Percentiles rank a stretch among this genome's conserved stretches.
Conservation (phyloP, 2,888 invertebrate genomes). For the Cryptocephalus moraei region DNA sequence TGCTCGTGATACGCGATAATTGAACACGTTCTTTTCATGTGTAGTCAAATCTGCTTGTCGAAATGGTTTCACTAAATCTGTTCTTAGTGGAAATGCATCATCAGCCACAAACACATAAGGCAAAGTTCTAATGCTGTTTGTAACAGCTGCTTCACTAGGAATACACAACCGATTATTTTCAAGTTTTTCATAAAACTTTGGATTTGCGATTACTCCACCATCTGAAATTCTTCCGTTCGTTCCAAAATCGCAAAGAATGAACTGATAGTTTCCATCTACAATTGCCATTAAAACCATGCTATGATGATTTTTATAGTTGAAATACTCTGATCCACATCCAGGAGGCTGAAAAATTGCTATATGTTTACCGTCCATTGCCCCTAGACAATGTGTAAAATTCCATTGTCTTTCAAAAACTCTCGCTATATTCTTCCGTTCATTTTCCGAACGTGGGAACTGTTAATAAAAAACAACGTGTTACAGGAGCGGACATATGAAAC, state of each 20-base stretch:
- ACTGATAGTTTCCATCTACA: neutral
- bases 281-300: neutral
- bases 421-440: neutral
- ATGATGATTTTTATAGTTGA: neutral
- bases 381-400: conserved; percentile 1
- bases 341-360: neutral
- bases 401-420: neutral
- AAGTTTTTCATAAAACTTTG: neutral
- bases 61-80: neutral
- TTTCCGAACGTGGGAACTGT: neutral
- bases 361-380: conserved; percentile 1
- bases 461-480: no score
- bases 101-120: neutral
- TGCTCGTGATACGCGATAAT: neutral
- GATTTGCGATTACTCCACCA: neutral
- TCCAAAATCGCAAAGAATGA: neutral
- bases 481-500: no score
- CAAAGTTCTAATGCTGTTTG: neutral
- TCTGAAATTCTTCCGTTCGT: neutral
- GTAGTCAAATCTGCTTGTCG: neutral
- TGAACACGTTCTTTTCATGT: neutral
- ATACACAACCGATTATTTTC: neutral
- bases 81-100: neutral
- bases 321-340: neutral
- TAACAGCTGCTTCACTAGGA: no score